These are phyloP conservation scores for Anthrax anthrax DNA, from an alignment of 2,888 invertebrate species.

Conservation along the genomic window DNA sequence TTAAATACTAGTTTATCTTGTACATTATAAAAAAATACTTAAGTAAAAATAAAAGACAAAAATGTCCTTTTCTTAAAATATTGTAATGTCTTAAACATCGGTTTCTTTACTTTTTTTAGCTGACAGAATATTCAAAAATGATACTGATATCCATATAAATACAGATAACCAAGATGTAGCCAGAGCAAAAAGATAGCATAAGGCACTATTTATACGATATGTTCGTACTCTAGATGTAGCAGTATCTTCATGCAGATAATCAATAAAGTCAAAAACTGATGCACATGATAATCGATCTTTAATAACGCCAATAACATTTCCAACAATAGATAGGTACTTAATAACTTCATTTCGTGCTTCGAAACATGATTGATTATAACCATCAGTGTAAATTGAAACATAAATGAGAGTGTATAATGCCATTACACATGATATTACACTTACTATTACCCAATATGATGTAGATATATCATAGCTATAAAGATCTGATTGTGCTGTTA, in stretches of 20 bases:
- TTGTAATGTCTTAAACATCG: not conserved
- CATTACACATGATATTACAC: slow-evolving; percentile 46
- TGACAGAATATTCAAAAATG: slow-evolving; percentile 40
- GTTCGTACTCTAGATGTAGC: slow-evolving; percentile 47
- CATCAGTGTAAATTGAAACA: slow-evolving; percentile 55
- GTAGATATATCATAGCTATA: slow-evolving; percentile 44
- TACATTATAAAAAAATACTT: no score
- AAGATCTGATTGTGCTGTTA: slow-evolving; percentile 45
- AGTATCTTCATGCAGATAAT: slow-evolving; percentile 56
- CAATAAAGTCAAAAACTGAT: slow-evolving; percentile 70
- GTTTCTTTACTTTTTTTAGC: slow-evolving; percentile 26
- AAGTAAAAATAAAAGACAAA: no score
- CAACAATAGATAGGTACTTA: slow-evolving; percentile 35
- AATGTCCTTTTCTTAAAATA: no score
- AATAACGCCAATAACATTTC: slow-evolving; percentile 31
- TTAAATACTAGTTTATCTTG: no score
- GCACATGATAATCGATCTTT: slow-evolving; percentile 50
- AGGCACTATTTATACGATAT: slow-evolving; percentile 57
- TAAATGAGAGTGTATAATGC: slow-evolving; percentile 52
- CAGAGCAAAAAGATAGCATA: slow-evolving; percentile 51
- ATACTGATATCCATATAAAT: slow-evolving; percentile 40
- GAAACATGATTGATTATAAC: slow-evolving; percentile 59
- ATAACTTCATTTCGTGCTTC: slow-evolving; percentile 56
- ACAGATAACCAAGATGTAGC: slow-evolving; percentile 47
- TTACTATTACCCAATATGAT: slow-evolving; percentile 54